phyloP scores from a whole-genome alignment of 2,113 vertebrate genomes.

The Catharus minimus region DNA sequence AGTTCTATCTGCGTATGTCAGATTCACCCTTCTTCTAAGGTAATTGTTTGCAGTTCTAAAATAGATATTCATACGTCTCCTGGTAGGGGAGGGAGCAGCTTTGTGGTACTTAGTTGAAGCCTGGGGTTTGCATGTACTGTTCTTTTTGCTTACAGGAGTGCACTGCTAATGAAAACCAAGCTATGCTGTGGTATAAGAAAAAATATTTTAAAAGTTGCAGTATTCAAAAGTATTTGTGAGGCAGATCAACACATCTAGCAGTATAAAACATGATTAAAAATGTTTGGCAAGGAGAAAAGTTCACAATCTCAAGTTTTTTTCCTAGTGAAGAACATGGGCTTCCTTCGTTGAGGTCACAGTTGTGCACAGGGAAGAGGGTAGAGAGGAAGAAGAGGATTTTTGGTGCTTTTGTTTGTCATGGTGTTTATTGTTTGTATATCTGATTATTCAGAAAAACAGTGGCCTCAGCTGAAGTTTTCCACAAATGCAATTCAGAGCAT shows the following conservation, averaged over 20 bases:
- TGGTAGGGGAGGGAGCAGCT: neutral
- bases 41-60: neutral
- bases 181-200: neutral
- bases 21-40: neutral
- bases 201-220: neutral
- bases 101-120: neutral
- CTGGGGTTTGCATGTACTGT: neutral
- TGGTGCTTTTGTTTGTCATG: neutral
- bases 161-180: neutral
- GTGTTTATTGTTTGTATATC: neutral
- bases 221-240: neutral
- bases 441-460: neutral
- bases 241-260: neutral
- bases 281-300: neutral
- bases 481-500: neutral
- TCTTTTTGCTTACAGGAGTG: neutral
- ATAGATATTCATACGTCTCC: neutral
- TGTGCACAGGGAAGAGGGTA: neutral
- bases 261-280: neutral
- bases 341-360: neutral
- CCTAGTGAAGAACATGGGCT: neutral
- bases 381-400: neutral
- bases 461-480: neutral
- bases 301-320: neutral
- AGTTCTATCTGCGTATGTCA: neutral